Base-by-base conservation (phyloP, 2,888 invertebrate genomes). In the Bruchidius siliquastri region DNA sequence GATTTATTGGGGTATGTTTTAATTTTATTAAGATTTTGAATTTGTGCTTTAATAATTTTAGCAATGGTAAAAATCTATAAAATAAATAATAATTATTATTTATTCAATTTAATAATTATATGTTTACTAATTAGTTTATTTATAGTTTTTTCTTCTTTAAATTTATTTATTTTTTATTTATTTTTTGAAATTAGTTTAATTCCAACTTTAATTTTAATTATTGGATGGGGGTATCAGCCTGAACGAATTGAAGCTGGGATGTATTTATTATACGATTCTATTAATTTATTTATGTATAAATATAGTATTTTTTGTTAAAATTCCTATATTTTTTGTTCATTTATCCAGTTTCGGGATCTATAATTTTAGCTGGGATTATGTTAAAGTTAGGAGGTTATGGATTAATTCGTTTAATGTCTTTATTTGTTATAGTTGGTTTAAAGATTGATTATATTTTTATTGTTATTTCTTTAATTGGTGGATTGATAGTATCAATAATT, bases 371-470 rank as follows among this genome's bases (percentile, higher is more conserved):
- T 0, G 92, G 91, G 0, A 87, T 93, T 86, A 89, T 93, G 82
- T 88, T 94, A 86, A 93, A 93, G 83, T 88, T 93, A 87, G 93
- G 93, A 0, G 91, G 92, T 0, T 93, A 92, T 88, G 92, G 92
- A 0, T 80, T 93, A 81, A 84, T 92, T 75, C 92, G 92, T 0
- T 79, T 90, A 80, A 84, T 90, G 84, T 78, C 82, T 79, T 82
- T 90, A 86, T 86, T 90, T 81, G 84, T 87, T 72, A 80, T 83
- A 79, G 81, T 89, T 83, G 86, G 86, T 74, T 77, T 88, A 79
- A 87, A 49, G 49, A 13, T 88, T 83, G 89, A 88, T 88, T 86
- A 85, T 87, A 82, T 89, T 83, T 88, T 89, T 83, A 82, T 90
- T 83, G 83, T 85, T 79, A 85, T 90, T 86, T 88, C 89, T 69